Evolutionary conservation across 2,113 vertebrate species (phyloP).

Genomic region (Mola mola): DNA sequence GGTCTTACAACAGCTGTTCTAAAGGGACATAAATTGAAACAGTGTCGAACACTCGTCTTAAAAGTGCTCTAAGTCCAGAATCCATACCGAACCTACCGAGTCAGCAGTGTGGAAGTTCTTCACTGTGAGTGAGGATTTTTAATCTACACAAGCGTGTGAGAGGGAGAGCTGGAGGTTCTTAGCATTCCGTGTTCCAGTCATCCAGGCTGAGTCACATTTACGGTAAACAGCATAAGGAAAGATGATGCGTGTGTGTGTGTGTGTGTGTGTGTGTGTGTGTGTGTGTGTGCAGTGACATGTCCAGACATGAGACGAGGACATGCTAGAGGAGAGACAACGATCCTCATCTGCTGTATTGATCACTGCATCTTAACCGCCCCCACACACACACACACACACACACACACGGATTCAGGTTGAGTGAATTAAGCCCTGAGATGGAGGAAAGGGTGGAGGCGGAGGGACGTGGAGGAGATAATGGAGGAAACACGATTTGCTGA

Average conservation of each 20-base stretch:
- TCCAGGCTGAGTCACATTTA: conserved; percentile 47
- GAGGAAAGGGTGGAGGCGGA: background rate
- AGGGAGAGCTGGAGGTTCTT: conserved; percentile 15
- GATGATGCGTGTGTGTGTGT: background rate
- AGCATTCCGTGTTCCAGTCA: conserved; percentile 49
- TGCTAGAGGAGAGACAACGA: conserved; percentile 25
- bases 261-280: conserved; percentile 2
- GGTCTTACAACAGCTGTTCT: too few relatives aligned
- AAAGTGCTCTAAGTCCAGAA: too few relatives aligned
- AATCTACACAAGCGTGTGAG: too few relatives aligned
- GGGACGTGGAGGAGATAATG: conserved; percentile 48
- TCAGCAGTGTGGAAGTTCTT: too few relatives aligned
- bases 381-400: conserved; percentile 13
- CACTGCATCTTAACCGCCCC: conserved; percentile 7
- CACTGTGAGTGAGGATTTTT: background rate
- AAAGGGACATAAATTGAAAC: too few relatives aligned
- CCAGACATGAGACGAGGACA: conserved; percentile 61
- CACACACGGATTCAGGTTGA: conserved; percentile 28
- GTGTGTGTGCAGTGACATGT: conserved; percentile 24
- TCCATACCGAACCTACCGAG: too few relatives aligned
- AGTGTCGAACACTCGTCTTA: too few relatives aligned
- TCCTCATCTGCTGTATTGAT: conserved; percentile 60
- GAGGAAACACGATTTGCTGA: conserved; percentile 49
- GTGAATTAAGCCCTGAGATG: conserved; percentile 37
- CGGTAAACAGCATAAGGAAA: conserved; percentile 28